Evolutionary conservation across 2,888 invertebrate species (phyloP).

Genomic region (Torymus aiolomorphi): DNA sequence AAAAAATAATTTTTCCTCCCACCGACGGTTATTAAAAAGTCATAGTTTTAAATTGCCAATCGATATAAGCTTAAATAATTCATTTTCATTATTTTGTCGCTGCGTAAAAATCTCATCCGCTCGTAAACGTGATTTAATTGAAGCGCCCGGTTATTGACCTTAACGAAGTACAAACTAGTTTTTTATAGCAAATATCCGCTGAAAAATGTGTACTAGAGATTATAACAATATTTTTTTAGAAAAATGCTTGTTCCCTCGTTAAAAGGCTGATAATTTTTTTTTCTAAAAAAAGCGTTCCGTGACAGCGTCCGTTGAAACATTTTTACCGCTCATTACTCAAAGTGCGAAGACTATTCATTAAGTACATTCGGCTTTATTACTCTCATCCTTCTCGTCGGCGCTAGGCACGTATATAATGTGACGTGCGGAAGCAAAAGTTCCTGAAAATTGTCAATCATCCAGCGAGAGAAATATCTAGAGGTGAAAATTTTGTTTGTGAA

Average conservation of each 20-base stretch:
- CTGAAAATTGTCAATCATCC: conserved; percentile 6
- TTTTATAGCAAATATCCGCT: background rate
- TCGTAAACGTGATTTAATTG: background rate
- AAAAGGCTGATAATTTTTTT: too few relatives aligned
- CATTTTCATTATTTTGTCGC: conserved; percentile 1
- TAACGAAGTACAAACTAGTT: background rate
- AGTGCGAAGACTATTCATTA: conserved; percentile 33
- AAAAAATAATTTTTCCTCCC: too few relatives aligned
- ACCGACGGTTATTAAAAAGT: too few relatives aligned
- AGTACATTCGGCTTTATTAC: conserved; percentile 36
- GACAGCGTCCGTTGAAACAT: background rate
- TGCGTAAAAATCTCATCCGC: background rate
- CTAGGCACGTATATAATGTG: background rate
- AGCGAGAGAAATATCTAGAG: too few relatives aligned
- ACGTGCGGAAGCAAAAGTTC: conserved; percentile 5
- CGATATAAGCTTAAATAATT: background rate
- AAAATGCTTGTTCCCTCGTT: background rate
- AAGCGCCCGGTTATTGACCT: conserved; percentile 8
- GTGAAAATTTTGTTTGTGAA: too few relatives aligned
- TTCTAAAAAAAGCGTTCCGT: too few relatives aligned
- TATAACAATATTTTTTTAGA: too few relatives aligned
- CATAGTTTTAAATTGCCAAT: background rate
- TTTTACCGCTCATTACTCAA: conserved; percentile 14
- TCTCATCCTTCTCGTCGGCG: conserved; percentile 32
- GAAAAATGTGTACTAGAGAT: background rate